Base-by-base conservation (phyloP, 2,797 vertebrate genomes). In the Acanthiza pusilla region DNA sequence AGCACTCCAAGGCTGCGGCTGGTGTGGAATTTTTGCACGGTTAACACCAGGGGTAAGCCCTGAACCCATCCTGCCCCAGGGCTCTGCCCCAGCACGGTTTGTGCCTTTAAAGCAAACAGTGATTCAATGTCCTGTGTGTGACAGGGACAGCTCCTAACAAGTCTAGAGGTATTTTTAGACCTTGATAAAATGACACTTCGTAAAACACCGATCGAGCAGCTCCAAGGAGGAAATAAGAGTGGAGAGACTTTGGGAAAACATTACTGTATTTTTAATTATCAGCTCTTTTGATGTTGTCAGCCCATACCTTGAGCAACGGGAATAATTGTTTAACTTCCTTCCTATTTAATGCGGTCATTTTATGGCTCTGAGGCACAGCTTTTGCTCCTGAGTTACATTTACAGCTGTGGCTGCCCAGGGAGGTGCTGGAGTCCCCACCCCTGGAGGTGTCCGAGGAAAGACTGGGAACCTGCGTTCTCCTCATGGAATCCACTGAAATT, bases 241-340 rank as follows among this genome's bases (percentile, higher is more conserved):
- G 70, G 58, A 63, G 45, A 84, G 72, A 75, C 84, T 91, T 96
- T 30, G 72, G 68, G 68, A 89, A 93, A 96, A 91, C 84, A 88
- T 73, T 86, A 80, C 74, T 79, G 70, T 92, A 93, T 94, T 91
- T 96, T 93, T 93, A 93, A 80, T 91, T 91, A 83, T 93, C 76
- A 61, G 50, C 62, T 42, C 75, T 96, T 95, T 82, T 77, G 67
- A 94, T 96, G 94, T 94, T 97, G 88, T 80, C 95, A 96, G 95
- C 88, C 88, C 27, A 10, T 89, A 93, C 50, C 65, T 93, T 96
- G 88, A 96, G 94, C 81, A 94, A 96, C 2, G 8, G 76, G 66
- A 96, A 89, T 91, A 96, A 97, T 96, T 95, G 95, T 97, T 92
- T 77, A 92, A 97, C 92, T 97, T 97, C 96, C 96, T 97, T 97